Evolutionary conservation across 2,113 vertebrate genomes (phyloP).

Genomic region (Morone saxatilis): DNA sequence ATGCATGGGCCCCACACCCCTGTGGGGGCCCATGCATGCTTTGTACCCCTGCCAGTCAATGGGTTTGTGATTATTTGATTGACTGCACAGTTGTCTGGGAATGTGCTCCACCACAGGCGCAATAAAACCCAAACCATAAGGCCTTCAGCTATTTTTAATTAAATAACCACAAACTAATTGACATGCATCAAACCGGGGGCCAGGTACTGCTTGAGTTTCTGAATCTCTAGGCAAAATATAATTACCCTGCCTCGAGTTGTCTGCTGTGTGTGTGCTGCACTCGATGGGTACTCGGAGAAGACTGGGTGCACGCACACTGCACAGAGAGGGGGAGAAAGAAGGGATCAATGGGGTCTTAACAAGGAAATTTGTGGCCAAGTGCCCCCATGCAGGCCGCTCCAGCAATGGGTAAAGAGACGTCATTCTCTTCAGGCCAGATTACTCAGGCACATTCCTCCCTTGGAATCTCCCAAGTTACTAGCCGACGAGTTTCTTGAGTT

Average conservation of each 20-base stretch:
- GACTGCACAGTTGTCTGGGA: background rate
- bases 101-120: background rate
- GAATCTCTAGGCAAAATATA: background rate
- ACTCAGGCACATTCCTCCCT: background rate
- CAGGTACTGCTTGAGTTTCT: background rate
- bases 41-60: background rate
- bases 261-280: slow-evolving; percentile 16
- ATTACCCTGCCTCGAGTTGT: background rate
- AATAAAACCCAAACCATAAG: slow-evolving; percentile 1
- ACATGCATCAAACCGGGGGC: background rate
- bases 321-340: background rate
- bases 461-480: background rate
- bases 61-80: slow-evolving; percentile 29
- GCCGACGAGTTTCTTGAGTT: background rate
- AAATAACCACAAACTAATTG: slow-evolving; percentile 12
- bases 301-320: background rate
- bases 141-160: slow-evolving; percentile 24
- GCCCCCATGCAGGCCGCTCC: background rate
- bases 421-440: slow-evolving; percentile 13
- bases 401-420: slow-evolving; percentile 2
- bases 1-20: background rate
- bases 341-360: background rate
- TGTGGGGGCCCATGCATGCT: no score
- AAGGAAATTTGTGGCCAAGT: background rate
- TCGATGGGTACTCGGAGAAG: background rate